These are phyloP conservation scores for Quadroppia sp. DNA, from an alignment of 2,888 invertebrate species.

Conservation along the genomic window DNA sequence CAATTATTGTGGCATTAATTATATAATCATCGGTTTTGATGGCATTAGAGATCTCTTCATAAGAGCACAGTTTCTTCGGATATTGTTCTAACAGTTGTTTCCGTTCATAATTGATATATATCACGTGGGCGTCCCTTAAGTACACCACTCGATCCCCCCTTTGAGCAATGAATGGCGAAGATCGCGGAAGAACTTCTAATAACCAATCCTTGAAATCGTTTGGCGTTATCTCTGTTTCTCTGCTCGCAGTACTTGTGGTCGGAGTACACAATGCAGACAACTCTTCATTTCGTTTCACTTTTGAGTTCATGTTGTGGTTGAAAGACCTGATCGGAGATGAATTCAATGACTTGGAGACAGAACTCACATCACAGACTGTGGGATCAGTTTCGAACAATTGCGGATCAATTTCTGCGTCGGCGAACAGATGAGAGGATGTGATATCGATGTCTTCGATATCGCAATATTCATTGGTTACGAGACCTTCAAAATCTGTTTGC, in stretches of 20 bases:
- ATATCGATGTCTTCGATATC: neutral
- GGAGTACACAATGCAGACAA: neutral
- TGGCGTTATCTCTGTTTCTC: neutral
- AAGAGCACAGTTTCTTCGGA: no score
- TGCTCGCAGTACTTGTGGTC: neutral
- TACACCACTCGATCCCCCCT: conserved; percentile 19
- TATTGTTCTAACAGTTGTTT: neutral
- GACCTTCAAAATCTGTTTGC: neutral
- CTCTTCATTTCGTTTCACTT: neutral
- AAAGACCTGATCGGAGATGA: neutral
- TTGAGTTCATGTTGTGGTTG: neutral
- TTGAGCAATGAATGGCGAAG: conserved; percentile 12
- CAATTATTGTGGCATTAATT: neutral
- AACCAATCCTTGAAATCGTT: neutral
- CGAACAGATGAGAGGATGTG: neutral
- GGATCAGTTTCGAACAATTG: neutral
- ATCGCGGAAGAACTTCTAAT: neutral
- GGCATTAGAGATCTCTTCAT: neutral
- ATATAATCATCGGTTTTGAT: neutral
- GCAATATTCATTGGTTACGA: neutral
- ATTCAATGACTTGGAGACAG: neutral
- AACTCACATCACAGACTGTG: neutral
- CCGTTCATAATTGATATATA: neutral
- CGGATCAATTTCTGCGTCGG: neutral
- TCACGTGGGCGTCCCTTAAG: neutral